phyloP scores from a whole-genome alignment of 2,888 invertebrate species.

The Leptopilina myrica region DNA sequence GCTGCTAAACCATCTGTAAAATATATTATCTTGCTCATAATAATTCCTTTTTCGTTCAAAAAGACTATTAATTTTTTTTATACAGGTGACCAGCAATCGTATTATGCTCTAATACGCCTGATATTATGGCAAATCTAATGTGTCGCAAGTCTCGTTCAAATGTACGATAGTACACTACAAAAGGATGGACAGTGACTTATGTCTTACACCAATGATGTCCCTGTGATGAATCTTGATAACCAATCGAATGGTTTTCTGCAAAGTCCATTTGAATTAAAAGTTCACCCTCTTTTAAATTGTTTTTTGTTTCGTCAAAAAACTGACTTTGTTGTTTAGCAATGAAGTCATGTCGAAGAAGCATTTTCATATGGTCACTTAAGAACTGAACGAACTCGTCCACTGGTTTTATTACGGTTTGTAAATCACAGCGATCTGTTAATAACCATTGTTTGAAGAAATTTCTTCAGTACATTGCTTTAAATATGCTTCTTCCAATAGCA shows the following conservation, averaged over 20 bases:
- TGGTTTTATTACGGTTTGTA: constrained; percentile 51
- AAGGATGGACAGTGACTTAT: constrained; percentile 54
- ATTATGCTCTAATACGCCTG: not conserved
- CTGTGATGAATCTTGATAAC: constrained; percentile 39
- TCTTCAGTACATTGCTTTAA: constrained; percentile 44
- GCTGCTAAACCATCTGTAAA: too few species aligned
- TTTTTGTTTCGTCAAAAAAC: constrained; percentile 46
- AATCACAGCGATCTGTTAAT: constrained; percentile 50
- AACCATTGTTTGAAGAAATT: constrained; percentile 55
- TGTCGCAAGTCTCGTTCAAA: constrained; percentile 4
- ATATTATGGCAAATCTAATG: not conserved
- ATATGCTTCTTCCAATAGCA: constrained; percentile 41
- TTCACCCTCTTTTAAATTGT: constrained; percentile 43
- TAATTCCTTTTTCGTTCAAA: too few species aligned
- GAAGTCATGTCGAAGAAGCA: constrained; percentile 27
- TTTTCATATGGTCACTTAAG: constrained; percentile 45
- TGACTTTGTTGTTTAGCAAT: constrained; percentile 46
- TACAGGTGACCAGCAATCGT: too few species aligned
- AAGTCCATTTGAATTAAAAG: constrained; percentile 50
- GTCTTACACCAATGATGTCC: constrained; percentile 51
- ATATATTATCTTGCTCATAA: too few species aligned
- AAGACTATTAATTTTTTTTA: not conserved
- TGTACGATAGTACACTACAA: constrained; percentile 44
- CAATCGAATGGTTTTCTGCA: constrained; percentile 48
- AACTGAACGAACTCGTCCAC: constrained; percentile 49